Percentiles rank a stretch among this genome's conserved stretches.
These are phyloP conservation scores for Aphis gossypii DNA, from an alignment of 1,140 invertebrate species.

Conservation along the genomic window DNA sequence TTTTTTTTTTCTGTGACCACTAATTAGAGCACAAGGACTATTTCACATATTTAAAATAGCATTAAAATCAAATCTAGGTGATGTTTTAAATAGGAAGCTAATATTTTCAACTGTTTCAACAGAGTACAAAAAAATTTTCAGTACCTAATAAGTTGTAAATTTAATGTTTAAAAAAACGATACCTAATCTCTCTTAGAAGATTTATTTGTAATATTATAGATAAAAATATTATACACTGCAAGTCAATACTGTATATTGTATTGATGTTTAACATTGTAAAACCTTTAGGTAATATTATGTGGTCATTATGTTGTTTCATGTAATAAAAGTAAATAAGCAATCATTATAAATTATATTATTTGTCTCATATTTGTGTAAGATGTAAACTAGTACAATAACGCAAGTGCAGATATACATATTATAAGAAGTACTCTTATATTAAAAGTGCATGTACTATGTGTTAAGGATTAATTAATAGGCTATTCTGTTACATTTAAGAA, in stretches of 20 bases:
- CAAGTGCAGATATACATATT: too few relatives aligned
- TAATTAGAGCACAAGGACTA: not conserved
- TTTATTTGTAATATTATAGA: not conserved
- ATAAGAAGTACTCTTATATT: not conserved
- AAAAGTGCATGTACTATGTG: not conserved
- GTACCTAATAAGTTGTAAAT: too few relatives aligned
- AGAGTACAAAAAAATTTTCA: not conserved
- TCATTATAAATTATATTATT: not conserved
- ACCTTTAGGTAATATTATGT: not conserved
- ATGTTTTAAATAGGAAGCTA: not conserved
- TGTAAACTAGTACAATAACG: too few relatives aligned
- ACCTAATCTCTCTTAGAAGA: not conserved
- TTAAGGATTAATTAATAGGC: not conserved
- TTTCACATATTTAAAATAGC: not conserved
- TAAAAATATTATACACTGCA: not conserved
- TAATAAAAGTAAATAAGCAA: not conserved
- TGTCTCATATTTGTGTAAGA: not conserved
- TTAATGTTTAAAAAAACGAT: not conserved
- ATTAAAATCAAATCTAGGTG: not conserved
- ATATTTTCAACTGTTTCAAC: not conserved
- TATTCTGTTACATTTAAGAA: not conserved
- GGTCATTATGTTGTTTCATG: not conserved
- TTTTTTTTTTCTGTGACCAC: not conserved
- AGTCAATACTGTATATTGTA: not conserved
- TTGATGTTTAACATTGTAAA: not conserved